Evolutionary conservation across 2,888 invertebrate species (phyloP), one percentile per base, ranked within the genome.

Genomic region (Eumerus sabulonum): DNA sequence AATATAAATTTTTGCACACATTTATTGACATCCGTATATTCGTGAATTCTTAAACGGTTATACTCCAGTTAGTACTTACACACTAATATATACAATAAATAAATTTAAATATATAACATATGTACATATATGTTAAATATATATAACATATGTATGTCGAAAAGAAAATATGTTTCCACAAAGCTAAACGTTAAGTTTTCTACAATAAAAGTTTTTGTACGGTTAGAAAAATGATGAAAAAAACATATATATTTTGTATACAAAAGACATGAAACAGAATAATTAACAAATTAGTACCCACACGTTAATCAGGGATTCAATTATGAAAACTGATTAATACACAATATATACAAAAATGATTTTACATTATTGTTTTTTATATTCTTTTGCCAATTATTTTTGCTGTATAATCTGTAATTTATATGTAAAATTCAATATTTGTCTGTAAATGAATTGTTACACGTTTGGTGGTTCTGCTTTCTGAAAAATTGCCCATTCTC

Each of bases 211-310:
- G 27, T 27, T 27, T 27, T 27, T 27, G 27, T 27, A 27, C 27
- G 27, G 7, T 27, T 27, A 27, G 7, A 27, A 27, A 27, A 27
- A 27, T 27, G 7, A 27, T 27, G 40, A 40, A 27, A 27, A 27
- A 27, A 7, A 7, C 27, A 27, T 27, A 27, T 27, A 82, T 83
- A 83, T 83, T 82, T 82, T 82, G 82, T 82, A 82, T 76, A 81
- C 66, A 76, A 56, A 71, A 66, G 50, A 81, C 45, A 71, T n/a
- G 53, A 60, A 62, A 76, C 51, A 62, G 36, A 54, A 64, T 76
- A 57, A 62, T 17, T 27, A 12, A 76, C 48, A 66, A 56, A 48
- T 36, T 9, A 66, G 54, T 19, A 63, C 12, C 67, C 50, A 57
- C 63, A 50, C 63, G 63, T 72, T 27, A 27, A 27, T 66, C 45